Evolutionary conservation across 1,140 invertebrate genomes (phyloP).

Genomic region (Diabrotica virgifera): DNA sequence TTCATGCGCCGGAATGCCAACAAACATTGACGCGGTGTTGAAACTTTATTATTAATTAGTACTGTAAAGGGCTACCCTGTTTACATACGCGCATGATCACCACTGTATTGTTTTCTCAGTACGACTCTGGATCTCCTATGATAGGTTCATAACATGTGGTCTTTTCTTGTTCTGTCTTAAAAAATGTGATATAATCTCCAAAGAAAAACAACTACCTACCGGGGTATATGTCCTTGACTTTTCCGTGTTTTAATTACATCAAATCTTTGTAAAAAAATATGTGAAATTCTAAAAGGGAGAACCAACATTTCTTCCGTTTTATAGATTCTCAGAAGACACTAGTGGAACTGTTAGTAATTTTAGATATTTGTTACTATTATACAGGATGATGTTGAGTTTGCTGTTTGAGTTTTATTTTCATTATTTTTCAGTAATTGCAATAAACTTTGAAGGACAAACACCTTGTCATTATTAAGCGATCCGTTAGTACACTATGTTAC

Average conservation of each 20-base stretch:
- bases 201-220: slow-evolving; percentile 2
- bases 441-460: no score
- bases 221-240: background rate
- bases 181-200: slow-evolving; percentile 5
- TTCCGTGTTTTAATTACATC: slow-evolving; percentile 1
- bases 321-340: background rate
- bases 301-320: background rate
- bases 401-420: no score
- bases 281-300: background rate
- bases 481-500: no score
- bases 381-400: no score
- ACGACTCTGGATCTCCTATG: background rate
- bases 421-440: no score
- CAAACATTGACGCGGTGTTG: no score
- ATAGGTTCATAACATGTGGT: slow-evolving; percentile 7
- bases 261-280: slow-evolving; percentile 1
- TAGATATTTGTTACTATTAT: background rate
- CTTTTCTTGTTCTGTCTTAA: slow-evolving; percentile 3
- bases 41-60: no score
- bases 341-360: slow-evolving; percentile 2
- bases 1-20: no score
- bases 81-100: no score
- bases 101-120: background rate
- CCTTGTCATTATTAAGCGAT: no score
- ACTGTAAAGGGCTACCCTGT: no score